Evolutionary conservation across 1,140 invertebrate genomes (phyloP).

Genomic region (Holcopasites calliopsidis): DNA sequence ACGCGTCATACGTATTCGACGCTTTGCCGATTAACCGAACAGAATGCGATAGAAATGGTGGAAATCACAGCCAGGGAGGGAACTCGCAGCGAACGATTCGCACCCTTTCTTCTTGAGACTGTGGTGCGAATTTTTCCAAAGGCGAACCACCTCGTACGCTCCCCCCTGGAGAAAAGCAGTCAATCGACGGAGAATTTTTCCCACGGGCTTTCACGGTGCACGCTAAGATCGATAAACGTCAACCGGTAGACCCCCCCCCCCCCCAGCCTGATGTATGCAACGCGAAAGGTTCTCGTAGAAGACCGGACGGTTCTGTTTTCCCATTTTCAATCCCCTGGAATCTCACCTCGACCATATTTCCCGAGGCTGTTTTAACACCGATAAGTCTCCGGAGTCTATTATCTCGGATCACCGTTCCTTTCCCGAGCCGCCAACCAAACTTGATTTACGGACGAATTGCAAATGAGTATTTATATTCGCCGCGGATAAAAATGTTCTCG

Average conservation of each 20-base stretch:
- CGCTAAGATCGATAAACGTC: constrained; percentile 46
- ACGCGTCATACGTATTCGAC: no score
- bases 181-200: constrained; percentile 30
- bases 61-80: no score
- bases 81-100: no score
- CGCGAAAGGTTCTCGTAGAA: not conserved
- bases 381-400: not conserved
- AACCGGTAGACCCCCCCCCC: no score
- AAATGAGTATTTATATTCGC: no score
- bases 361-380: no score
- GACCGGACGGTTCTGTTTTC: not conserved
- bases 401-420: not conserved
- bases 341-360: not conserved
- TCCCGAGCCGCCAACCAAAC: not conserved
- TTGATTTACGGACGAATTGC: no score
- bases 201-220: constrained; percentile 20
- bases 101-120: not conserved
- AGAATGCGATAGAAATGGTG: no score
- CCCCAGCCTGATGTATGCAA: constrained; percentile 49
- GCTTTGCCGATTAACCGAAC: no score
- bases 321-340: not conserved
- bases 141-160: not conserved
- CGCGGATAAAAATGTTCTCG: no score
- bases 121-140: not conserved
- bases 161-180: constrained; percentile 15